Evolutionary conservation across 2,797 vertebrate species (phyloP).

Genomic region (Siniperca obscura): DNA sequence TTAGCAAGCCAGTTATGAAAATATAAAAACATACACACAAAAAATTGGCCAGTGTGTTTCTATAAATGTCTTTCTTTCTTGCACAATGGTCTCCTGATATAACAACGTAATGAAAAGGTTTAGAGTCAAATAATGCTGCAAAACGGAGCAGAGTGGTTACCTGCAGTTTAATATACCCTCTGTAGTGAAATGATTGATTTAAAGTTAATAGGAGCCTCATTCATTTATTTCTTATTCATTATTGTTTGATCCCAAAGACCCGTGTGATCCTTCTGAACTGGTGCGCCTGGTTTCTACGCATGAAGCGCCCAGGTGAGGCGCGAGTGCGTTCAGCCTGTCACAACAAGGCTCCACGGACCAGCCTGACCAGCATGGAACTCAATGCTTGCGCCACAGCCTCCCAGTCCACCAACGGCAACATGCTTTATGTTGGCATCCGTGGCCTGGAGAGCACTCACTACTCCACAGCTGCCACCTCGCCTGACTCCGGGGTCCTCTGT

Average conservation of each 20-base stretch:
- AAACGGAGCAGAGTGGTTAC: too few relatives aligned
- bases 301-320: slow-evolving; percentile 93
- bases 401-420: slow-evolving; percentile 86
- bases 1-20: not conserved
- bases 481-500: slow-evolving; percentile 78
- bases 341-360: slow-evolving; percentile 86
- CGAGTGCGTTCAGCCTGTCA: slow-evolving; percentile 88
- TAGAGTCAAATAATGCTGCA: not conserved
- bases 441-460: slow-evolving; percentile 88
- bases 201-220: not conserved
- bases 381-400: slow-evolving; percentile 80
- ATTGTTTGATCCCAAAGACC: slow-evolving; percentile 81
- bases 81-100: not conserved
- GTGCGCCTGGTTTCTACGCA: slow-evolving; percentile 97
- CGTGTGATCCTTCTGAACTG: slow-evolving; percentile 94
- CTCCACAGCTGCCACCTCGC: slow-evolving; percentile 69
- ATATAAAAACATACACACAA: not conserved
- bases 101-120: not conserved
- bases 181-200: not conserved
- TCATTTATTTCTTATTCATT: not conserved
- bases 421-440: slow-evolving; percentile 90
- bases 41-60: not conserved
- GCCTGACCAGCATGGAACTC: slow-evolving; percentile 90
- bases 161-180: too few relatives aligned
- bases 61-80: not conserved